Conservation (phyloP, 2,797 vertebrate genomes). For the Sebastolobus altivelis region DNA sequence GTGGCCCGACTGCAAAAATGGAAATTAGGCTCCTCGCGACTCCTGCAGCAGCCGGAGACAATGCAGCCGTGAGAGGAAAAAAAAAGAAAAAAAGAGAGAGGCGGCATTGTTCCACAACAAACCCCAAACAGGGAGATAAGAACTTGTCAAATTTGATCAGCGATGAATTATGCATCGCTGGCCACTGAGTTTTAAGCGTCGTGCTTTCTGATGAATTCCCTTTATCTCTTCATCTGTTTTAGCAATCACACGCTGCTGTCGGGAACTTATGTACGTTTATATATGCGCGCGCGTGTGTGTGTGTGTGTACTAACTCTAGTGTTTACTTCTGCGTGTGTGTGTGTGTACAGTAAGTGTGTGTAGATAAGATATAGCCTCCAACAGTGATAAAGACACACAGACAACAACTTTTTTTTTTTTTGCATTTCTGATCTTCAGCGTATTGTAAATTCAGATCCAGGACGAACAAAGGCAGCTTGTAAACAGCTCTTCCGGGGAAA, state of each 20-base stretch:
- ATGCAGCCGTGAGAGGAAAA: conserved; percentile 31
- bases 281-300: background rate
- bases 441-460: conserved; percentile 18
- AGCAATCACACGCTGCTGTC: conserved; percentile 43
- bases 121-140: conserved; percentile 68
- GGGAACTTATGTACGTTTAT: conserved; percentile 33
- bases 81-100: background rate
- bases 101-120: conserved; percentile 65
- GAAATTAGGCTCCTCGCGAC: conserved; percentile 59
- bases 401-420: conserved; percentile 43
- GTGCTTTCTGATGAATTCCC: conserved; percentile 51
- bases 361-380: conserved; percentile 24
- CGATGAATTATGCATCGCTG: conserved; percentile 76
- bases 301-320: conserved; percentile 1
- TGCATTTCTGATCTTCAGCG: conserved; percentile 16
- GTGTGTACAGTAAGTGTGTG: conserved; percentile 1
- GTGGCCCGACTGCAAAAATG: conserved; percentile 71
- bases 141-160: conserved; percentile 75
- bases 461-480: conserved; percentile 30
- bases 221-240: conserved; percentile 60
- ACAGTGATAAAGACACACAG: conserved; percentile 30
- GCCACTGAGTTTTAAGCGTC: conserved; percentile 46
- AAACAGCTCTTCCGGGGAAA: conserved; percentile 40
- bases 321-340: background rate
- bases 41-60: conserved; percentile 54